Base-by-base conservation (phyloP, 1,140 invertebrate genomes). In the Zaprionus capensis region DNA sequence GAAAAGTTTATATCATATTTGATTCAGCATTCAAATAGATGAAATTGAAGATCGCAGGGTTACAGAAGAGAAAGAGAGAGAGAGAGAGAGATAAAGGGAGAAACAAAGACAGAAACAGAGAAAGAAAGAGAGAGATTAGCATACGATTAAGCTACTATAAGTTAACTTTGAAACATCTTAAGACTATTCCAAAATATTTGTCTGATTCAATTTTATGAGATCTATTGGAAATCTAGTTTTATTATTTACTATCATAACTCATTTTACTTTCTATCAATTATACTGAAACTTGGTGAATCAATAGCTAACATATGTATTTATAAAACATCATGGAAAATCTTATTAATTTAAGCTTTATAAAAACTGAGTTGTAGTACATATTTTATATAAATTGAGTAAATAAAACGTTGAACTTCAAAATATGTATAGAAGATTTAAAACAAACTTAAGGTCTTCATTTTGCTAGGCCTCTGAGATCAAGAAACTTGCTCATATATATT, bases 1-100 rank as follows among this genome's bases (percentile, higher is more conserved):
- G 34, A 58, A 56, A 85, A 84, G 58, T 58, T 69, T 67, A 44
- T 49, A 5, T 49, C 38, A 69, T 62, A 41, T 49, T 51, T 57
- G 49, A 9, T 20, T 36, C 24, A 31, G 26, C 3, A 26, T 66
- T 51, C 20, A 51, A 51, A 55, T 14, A 26, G 5, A n/a, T 56
- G 44, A 14, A 61, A 61, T 41, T 61, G 3, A 17, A 44, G 41
- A 55, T 51, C 12, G 12, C 20, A 51, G 20, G 20, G 12, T n/a
- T 0, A 5, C n/a, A 46, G 4, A 51, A 51, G 0, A 49, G 7
- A 51, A 1, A 49, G 7, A 4, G 9, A 20, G 0, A 49, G 9
- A 22, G 5, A 22, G 4, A 49, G 20, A 15, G 14, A 41, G 11
- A 41, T 15, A 41, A 6, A 44, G 41, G 9, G 6, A 44, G n/a